Percentiles rank a stretch among this genome's conserved stretches.
phyloP scores from a whole-genome alignment of 2,888 invertebrate genomes.

The Tipula vernalis region DNA sequence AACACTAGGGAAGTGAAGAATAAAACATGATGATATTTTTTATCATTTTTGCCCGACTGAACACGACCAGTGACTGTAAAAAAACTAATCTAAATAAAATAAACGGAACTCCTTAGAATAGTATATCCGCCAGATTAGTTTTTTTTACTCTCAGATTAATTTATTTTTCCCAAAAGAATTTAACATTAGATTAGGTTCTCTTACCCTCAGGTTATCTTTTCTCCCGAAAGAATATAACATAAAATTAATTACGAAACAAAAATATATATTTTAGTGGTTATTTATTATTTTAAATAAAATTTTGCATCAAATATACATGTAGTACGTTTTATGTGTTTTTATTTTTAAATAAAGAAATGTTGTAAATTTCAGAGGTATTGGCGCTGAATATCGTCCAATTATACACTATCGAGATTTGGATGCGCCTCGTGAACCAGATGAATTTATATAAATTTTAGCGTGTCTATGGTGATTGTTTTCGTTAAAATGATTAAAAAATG shows the following conservation, averaged over 20 bases:
- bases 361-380: conserved; percentile 46
- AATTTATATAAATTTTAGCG: conserved; percentile 50
- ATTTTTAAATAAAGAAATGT: not conserved
- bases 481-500: not conserved
- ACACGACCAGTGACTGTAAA: too few species aligned
- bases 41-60: too few species aligned
- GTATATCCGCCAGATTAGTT: too few species aligned
- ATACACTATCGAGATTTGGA: conserved; percentile 90
- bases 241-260: not conserved
- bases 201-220: too few species aligned
- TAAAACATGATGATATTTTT: too few species aligned
- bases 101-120: too few species aligned
- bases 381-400: conserved; percentile 72
- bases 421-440: conserved; percentile 82
- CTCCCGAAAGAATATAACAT: too few species aligned
- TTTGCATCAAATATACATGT: not conserved
- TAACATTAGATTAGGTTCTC: too few species aligned
- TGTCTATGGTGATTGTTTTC: not conserved
- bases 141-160: too few species aligned
- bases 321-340: not conserved
- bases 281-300: not conserved
- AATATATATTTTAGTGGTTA: not conserved
- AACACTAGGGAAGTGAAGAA: too few species aligned
- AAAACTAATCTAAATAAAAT: too few species aligned
- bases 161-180: too few species aligned